Conservation (phyloP, 2,797 vertebrate genomes). For the Catharus ustulatus region DNA sequence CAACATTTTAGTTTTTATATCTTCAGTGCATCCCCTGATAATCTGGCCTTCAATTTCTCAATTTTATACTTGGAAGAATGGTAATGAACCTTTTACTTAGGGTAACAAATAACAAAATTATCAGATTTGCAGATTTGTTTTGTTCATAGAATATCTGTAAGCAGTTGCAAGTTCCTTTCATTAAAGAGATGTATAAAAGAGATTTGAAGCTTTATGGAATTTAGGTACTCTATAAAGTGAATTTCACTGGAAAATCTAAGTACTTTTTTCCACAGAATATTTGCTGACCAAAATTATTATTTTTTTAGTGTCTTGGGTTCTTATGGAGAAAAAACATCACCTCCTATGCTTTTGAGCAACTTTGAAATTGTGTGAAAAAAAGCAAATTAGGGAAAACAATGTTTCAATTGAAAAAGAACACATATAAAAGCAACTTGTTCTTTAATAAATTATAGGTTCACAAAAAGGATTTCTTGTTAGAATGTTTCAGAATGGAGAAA, state of each 20-base stretch:
- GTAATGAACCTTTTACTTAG: neutral
- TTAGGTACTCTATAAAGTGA: neutral
- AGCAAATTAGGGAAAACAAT: neutral
- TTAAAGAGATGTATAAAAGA: neutral
- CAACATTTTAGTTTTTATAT: neutral
- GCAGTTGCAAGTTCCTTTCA: neutral
- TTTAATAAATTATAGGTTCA: neutral
- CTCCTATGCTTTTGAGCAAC: neutral
- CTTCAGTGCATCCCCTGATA: neutral
- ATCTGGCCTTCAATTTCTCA: neutral
- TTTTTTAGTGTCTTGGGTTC: neutral
- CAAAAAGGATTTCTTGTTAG: neutral
- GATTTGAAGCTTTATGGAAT: neutral
- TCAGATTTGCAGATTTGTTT: neutral
- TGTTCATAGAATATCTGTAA: neutral
- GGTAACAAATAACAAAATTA: neutral
- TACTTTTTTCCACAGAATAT: neutral
- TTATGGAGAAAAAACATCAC: neutral
- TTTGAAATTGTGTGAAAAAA: neutral
- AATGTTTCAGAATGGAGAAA: neutral
- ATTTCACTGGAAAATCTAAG: neutral
- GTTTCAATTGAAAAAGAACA: neutral
- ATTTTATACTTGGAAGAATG: neutral
- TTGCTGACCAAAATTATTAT: neutral
- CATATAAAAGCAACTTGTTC: neutral